Base-by-base conservation (phyloP, 2,113 vertebrate genomes). In the Phyllopteryx taeniolatus region DNA sequence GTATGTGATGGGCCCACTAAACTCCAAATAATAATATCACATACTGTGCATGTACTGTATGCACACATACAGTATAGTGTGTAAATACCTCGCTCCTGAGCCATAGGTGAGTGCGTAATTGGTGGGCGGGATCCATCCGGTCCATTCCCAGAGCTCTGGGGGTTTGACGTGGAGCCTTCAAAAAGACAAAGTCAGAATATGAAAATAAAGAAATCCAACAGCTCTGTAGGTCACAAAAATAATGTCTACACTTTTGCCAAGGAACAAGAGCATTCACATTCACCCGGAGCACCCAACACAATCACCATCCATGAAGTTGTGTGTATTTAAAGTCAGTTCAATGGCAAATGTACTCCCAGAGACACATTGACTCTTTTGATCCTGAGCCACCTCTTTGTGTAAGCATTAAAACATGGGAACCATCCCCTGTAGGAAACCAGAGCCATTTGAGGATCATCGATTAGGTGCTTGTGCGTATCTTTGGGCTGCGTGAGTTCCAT, bases 31-130 rank as follows among this genome's bases (percentile, higher is more conserved):
- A 47, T 47, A 47, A 11, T 47, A 47, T 47, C 46, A 12, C 13
- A 9, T 47, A 39, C 35, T 39, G 35, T 39, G 2, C 35, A 39
- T 39, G 35, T 5, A 39, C 46, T 13, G 13, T n/a, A 46, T n/a
- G 64, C 73, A 67, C 43, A 73, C 35, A 54, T 17, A 31, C 10
- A n/a, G 5, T 31, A 20, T 13, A 12, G 2, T 17, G 8, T 44
- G 22, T 59, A 46, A 77, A 27, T 85, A 98, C 97, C 96, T 95
- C 96, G 93, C 74, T 99, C 96, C 87, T 98, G 97, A 83, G 95
- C 93, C 95, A 98, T 94, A 77, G 96, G 95, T 39, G 95, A 96
- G 85, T 95, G 96, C 85, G 93, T 95, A 92, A 96, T 89, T 75
- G 94, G 93, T 71, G 94, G 94, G 78, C 94, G 96, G 82, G 92